phyloP scores from a whole-genome alignment of 2,113 vertebrate species.

The Bothrops jararaca region DNA sequence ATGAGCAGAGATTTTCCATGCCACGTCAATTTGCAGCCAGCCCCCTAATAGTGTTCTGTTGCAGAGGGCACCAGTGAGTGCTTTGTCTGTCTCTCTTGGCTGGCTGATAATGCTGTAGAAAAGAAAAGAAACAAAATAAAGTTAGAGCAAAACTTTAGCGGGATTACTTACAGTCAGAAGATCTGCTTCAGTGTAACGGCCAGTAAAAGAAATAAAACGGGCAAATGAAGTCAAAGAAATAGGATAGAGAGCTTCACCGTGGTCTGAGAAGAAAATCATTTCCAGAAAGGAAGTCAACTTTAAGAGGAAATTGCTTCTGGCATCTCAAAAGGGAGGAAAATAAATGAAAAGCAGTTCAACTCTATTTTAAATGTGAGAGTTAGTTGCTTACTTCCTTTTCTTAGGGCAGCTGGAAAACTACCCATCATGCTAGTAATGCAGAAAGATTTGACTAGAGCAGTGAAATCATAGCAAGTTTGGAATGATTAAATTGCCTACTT shows the following conservation, averaged over 20 bases:
- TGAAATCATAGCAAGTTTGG: background rate
- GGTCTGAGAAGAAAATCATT: constrained; percentile 72
- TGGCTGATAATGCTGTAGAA: constrained; percentile 56
- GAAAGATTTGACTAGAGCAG: constrained; percentile 6
- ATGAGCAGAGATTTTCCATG: constrained; percentile 77
- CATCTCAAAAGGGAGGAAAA: constrained; percentile 65
- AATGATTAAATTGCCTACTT: background rate
- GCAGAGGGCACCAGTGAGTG: constrained; percentile 71
- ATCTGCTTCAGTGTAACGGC: constrained; percentile 39
- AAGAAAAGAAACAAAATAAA: constrained; percentile 58
- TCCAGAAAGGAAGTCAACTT: constrained; percentile 76
- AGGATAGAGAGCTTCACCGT: constrained; percentile 58
- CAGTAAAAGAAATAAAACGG: constrained; percentile 30
- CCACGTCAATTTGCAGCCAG: constrained; percentile 82
- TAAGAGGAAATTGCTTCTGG: constrained; percentile 71
- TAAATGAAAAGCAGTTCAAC: constrained; percentile 59
- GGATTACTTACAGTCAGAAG: constrained; percentile 62
- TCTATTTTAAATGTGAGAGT: constrained; percentile 53
- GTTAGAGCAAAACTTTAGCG: constrained; percentile 57
- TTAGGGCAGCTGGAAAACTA: constrained; percentile 17
- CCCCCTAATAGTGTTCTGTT: constrained; percentile 70
- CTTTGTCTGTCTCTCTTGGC: constrained; percentile 74
- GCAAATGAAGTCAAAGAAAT: constrained; percentile 53
- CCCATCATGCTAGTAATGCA: background rate
- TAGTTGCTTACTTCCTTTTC: constrained; percentile 56